A percentile compares a stretch with the other conserved stretches of the same genome.
These are phyloP conservation scores for Chloroceryle inda DNA, from an alignment of 2,797 vertebrate species.

Conservation along the genomic window DNA sequence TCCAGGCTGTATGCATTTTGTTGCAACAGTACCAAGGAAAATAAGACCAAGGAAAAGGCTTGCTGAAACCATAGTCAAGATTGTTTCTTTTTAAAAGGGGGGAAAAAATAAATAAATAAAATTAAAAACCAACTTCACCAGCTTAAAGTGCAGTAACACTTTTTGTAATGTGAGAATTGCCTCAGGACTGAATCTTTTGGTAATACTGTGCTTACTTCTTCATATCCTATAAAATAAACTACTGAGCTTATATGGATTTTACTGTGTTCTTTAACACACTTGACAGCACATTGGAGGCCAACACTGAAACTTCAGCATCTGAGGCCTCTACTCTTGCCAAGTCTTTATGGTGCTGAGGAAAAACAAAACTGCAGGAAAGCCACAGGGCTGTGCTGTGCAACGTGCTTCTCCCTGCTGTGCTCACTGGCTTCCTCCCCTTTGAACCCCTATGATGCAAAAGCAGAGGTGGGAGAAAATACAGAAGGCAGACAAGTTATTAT, in stretches of 20 bases:
- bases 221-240: not conserved
- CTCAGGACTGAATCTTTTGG: not conserved
- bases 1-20: not conserved
- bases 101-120: not conserved
- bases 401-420: not conserved
- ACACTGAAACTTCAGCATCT: not conserved
- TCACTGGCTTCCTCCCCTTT: not conserved
- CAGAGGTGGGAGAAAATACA: not conserved
- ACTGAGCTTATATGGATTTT: not conserved
- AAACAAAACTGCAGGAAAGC: not conserved
- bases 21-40: not conserved
- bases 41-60: not conserved
- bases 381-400: not conserved
- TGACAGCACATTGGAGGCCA: not conserved
- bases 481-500: not conserved
- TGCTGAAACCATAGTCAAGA: not conserved
- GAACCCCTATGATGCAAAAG: not conserved
- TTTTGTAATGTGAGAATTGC: not conserved
- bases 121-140: not conserved
- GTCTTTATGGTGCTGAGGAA: not conserved
- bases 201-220: not conserved
- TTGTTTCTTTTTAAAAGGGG: not conserved
- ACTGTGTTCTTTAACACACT: not conserved
- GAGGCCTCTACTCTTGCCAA: not conserved
- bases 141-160: not conserved